Base-by-base conservation (phyloP, 2,888 invertebrate species). In the Argyra leucocephala region DNA sequence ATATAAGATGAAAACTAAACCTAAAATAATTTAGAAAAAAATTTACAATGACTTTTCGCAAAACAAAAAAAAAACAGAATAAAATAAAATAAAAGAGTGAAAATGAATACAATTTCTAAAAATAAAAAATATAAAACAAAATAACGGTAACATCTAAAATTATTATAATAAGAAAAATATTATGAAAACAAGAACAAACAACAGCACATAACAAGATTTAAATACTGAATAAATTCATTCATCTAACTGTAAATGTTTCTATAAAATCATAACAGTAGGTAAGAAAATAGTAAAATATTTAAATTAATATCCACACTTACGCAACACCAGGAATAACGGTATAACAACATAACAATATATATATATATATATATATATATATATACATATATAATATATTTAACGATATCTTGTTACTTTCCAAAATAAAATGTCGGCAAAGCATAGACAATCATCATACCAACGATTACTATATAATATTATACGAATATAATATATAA, bases 241-340 rank as follows among this genome's bases (percentile, higher is more conserved):
- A 48, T 48, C 48, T 48, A 48, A 48, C 48, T 48, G 48, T 48
- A 48, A 48, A 48, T 48, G 48, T 48, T 48, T 48, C 12, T 18
- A 48, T 48, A 48, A 48, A 48, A 48, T 48, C 18, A n/a, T 48
- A 48, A 48, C 48, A 48, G 48, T 48, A 48, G 48, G 48, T 48
- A 18, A 15, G 3, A 48, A 48, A 48, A 48, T 48, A 48, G 1
- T 15, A 48, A 48, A 48, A 48, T 18, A 7, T 31, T 31, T 31
- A 31, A 26, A n/a, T n/a, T n/a, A n/a, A 31, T 31, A 31, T 31
- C 4, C 26, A 26, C 4, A 26, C n/a, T n/a, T n/a, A n/a, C n/a
- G n/a, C n/a, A n/a, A n/a, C n/a, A n/a, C n/a, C n/a, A n/a, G n/a
- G n/a, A n/a, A n/a, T n/a, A n/a, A n/a, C n/a, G n/a, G n/a, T 26